Evolutionary conservation across 2,113 vertebrate genomes (phyloP), one percentile per base, ranked within the genome.

Genomic region (Struthidea cinerea): DNA sequence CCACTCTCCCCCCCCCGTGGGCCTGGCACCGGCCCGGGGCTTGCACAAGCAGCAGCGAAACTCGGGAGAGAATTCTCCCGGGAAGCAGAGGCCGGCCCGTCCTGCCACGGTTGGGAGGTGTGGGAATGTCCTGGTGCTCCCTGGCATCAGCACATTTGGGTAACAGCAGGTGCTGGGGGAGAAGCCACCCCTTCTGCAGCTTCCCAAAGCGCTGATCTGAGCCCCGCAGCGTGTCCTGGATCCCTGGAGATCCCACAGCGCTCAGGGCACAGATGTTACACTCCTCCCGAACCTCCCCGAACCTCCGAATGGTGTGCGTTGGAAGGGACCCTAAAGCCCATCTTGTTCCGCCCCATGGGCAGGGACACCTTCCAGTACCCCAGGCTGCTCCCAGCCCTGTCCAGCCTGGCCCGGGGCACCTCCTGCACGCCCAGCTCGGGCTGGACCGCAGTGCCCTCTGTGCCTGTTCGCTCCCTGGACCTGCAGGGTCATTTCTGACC

Each of bases 1-100:
- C 84, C 95, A 95, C 67, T 3, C 84, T 42, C 5, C 9, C 84
- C 75, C 5, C 4, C 35, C 57, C 6, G 60, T 7, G 76, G 64
- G 46, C 33, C 73, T 81, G 91, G 87, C 53, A 21, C 46, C n/a
- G 30, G 15, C 53, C 84, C 44, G 23, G 64, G 50, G 42, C 64
- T 96, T 96, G 93, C 94, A 91, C 90, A 95, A 94, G 84, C 35
- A 0, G 5, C 23, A 65, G 78, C 2, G 39, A 94, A 97, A 96
- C 87, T 44, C 1, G 4, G 90, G 39, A 75, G 83, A 59, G 69
- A 41, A 7, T 24, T 5, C n/a, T 77, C 13, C 35, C 6, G 5
- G 35, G 86, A 7, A 71, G 73, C 44, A 41, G 44, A 26, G 42
- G 6, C 57, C 84, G 21, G 79, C 90, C 82, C 59, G 30, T 53